These are phyloP conservation scores for Dicroscelio sp. DNA, from an alignment of 2,888 invertebrate species.

Conservation along the genomic window DNA sequence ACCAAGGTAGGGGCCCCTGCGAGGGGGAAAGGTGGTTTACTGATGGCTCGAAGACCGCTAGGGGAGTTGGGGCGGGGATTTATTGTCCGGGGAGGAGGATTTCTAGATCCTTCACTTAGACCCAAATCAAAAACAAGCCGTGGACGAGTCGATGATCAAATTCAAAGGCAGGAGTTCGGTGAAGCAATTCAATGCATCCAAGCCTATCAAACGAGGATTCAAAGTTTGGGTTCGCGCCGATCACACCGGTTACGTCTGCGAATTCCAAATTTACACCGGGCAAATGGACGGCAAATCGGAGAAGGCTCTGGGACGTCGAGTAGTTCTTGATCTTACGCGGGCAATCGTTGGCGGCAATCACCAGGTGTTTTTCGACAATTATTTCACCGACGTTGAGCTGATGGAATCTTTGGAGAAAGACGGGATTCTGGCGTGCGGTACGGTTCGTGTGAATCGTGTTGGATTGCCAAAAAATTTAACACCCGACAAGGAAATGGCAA, in stretches of 20 bases:
- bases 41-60: too few species aligned
- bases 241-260: conserved; percentile 54
- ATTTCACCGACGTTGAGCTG: conserved; percentile 57
- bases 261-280: conserved; percentile 87
- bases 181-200: conserved; percentile 55
- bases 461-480: conserved; percentile 59
- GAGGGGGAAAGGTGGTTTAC: too few species aligned
- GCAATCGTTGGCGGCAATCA: conserved; percentile 54
- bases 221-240: conserved; percentile 68
- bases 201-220: conserved; percentile 62
- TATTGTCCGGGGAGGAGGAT: too few species aligned
- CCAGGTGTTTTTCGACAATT: conserved; percentile 76
- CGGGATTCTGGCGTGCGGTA: conserved; percentile 71
- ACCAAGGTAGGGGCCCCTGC: too few species aligned
- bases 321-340: conserved; percentile 83
- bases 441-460: conserved; percentile 62
- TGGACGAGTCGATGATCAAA: conserved; percentile 71
- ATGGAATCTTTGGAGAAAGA: conserved; percentile 63
- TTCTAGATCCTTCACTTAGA: too few species aligned
- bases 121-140: conserved; percentile 47
- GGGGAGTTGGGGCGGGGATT: too few species aligned
- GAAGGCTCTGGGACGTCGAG: conserved; percentile 83
- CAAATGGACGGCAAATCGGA: conserved; percentile 79
- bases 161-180: conserved; percentile 61
- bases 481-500: conserved; percentile 57